Evolutionary conservation across 1,140 invertebrate genomes (phyloP), one percentile per base, ranked within the genome.

Genomic region (Atta texana): DNA sequence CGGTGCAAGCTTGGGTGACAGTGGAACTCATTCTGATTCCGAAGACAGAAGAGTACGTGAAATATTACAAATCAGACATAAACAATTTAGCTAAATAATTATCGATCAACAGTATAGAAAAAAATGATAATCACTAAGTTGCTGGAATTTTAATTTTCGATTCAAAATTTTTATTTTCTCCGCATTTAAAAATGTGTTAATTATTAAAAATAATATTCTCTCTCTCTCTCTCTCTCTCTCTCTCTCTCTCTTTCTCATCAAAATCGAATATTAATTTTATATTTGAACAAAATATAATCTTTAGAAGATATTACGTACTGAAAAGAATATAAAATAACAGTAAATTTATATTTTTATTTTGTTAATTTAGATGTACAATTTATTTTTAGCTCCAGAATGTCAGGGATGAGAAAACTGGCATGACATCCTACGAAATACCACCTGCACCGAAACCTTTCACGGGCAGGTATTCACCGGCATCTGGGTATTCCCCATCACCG

Each of bases 1-100:
- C 91, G 97, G 97, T 2, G 97, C 96, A 28, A 98, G 97, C 90
- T 95, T 98, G 0, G 97, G 97, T 0, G 98, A 98, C 90, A 98
- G 97, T 91, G 97, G 97, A 74, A 97, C 97, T 0, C 97, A 98
- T 93, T 98, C 97, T 0, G 98, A 98, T 92, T 96, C 97, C 78
- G 97, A 98, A 87, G 97, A 98, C 34, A 96, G 97, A 90, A 96
- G 97, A 82, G 97, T 97, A 92, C 4, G 81, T 75, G 8, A 0
- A 8, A 49, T 55, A 28, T 51, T 21, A 82, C 2, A 72, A 72
- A 66, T 86, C 18, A 49, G 1, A 82, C 57, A 51, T 39, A 10
- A 66, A 57, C 5, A 31, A 39, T 71, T 53, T 7, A 49, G 6
- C 16, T 34, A 61, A 72, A 69, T 71, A 21, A 34, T 14, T 69